phyloP scores from a whole-genome alignment of 2,113 vertebrate species.

The Felis chaus region DNA sequence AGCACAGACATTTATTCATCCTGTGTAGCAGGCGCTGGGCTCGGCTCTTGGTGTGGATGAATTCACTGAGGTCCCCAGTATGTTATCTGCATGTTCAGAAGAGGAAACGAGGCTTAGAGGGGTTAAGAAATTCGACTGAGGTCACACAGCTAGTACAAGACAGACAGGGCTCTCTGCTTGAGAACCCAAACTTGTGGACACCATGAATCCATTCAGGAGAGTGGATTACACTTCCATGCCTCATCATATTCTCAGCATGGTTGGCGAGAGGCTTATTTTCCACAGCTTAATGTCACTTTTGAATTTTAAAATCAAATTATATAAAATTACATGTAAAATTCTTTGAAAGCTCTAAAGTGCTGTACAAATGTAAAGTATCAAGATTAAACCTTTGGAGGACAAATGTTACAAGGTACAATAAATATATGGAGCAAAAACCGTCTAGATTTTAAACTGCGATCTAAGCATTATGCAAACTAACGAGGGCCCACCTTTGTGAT shows the following conservation, averaged over 20 bases:
- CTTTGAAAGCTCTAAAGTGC: slow-evolving; percentile 18
- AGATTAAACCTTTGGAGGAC: neutral
- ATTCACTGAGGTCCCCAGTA: neutral
- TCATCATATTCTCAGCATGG: neutral
- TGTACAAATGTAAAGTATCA: neutral
- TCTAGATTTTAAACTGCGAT: neutral
- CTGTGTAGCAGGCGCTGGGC: neutral
- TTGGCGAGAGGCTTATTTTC: slow-evolving; percentile 13
- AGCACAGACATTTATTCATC: neutral
- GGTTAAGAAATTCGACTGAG: neutral
- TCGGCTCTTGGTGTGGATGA: neutral
- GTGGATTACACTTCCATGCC: neutral
- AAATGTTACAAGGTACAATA: neutral
- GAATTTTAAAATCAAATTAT: slow-evolving; percentile 52
- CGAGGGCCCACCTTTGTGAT: neutral
- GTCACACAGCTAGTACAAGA: neutral
- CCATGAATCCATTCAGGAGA: neutral
- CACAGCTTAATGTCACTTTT: neutral
- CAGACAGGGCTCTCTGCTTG: neutral
- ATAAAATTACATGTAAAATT: slow-evolving; percentile 15
- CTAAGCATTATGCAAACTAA: neutral
- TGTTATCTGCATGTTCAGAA: neutral
- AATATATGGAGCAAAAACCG: neutral
- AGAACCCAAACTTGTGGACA: neutral
- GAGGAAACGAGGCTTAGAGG: neutral